phyloP scores from a whole-genome alignment of 1,140 invertebrate genomes.

The Heliconius hermathena region DNA sequence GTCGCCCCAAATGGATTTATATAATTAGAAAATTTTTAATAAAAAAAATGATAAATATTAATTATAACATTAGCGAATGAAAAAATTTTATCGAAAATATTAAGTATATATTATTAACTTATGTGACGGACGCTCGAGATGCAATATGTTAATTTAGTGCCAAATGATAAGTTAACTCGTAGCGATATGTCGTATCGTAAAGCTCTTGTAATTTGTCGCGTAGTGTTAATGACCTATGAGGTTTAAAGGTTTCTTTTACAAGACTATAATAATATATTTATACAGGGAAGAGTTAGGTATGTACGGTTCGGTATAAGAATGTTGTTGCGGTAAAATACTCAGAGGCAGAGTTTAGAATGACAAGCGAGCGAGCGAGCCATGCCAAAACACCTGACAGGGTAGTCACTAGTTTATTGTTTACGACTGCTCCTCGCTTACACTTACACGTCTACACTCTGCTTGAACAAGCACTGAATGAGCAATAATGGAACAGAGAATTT shows the following conservation, averaged over 20 bases:
- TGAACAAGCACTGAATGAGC: constrained; percentile 74
- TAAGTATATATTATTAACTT: constrained; percentile 66
- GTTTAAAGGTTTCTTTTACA: constrained; percentile 80
- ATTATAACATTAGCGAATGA: constrained; percentile 65
- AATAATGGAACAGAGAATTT: constrained; percentile 80
- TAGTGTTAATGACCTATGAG: constrained; percentile 80
- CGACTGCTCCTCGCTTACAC: constrained; percentile 34
- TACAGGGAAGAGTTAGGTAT: constrained; percentile 80
- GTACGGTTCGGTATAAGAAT: constrained; percentile 77
- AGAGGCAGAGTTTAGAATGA: constrained; percentile 77
- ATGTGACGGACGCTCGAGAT: constrained; percentile 77
- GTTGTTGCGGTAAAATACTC: constrained; percentile 79
- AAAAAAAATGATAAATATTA: constrained; percentile 57
- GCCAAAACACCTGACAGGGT: constrained; percentile 29
- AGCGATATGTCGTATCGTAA: constrained; percentile 80
- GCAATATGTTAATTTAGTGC: constrained; percentile 82
- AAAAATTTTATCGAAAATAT: constrained; percentile 55
- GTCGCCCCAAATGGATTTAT: constrained; percentile 63
- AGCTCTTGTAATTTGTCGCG: constrained; percentile 79
- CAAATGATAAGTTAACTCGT: constrained; percentile 82
- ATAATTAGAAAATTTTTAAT: constrained; percentile 60
- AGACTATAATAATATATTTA: constrained; percentile 80
- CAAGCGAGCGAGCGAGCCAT: constrained; percentile 28
- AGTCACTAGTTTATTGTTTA: constrained; percentile 33
- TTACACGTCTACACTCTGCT: constrained; percentile 73